phyloP scores from a whole-genome alignment of 1,140 invertebrate species.

The Physella acuta region DNA sequence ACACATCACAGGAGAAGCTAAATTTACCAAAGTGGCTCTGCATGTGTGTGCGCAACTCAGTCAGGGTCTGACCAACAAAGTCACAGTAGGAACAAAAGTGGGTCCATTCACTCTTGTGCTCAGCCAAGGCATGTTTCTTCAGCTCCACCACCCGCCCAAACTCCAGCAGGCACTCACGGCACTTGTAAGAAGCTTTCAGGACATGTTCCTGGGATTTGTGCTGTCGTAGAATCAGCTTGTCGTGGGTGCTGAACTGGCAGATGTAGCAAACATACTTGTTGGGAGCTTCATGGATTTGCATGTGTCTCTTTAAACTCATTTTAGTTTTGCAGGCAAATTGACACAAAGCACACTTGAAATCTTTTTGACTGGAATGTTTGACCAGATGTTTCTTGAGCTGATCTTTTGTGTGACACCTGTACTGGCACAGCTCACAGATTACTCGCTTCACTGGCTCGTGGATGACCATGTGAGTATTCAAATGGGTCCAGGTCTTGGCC shows the following conservation, averaged over 20 bases:
- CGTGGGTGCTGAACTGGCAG: slow-evolving; percentile 11
- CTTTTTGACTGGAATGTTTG: slow-evolving; percentile 13
- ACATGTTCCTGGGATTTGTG: slow-evolving; percentile 11
- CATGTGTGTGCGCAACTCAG: slow-evolving; percentile 14
- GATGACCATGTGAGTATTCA: slow-evolving; percentile 17
- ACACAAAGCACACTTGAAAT: slow-evolving; percentile 8
- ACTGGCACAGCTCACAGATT: background rate
- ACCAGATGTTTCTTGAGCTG: slow-evolving; percentile 18
- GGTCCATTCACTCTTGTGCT: slow-evolving; percentile 17
- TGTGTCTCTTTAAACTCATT: slow-evolving; percentile 20
- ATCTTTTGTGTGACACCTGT: slow-evolving; percentile 17
- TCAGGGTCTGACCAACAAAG: slow-evolving; percentile 1
- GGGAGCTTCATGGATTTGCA: slow-evolving; percentile 17
- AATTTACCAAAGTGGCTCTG: slow-evolving; percentile 18
- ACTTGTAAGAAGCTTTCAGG: slow-evolving; percentile 8
- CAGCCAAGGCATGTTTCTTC: slow-evolving; percentile 16
- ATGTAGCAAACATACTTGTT: slow-evolving; percentile 15
- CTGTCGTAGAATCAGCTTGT: slow-evolving; percentile 1
- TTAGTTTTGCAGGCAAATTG: slow-evolving; percentile 18
- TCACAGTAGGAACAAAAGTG: slow-evolving; percentile 23
- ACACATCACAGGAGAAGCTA: background rate
- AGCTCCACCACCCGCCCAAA: slow-evolving; percentile 7
- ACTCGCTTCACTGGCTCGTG: slow-evolving; percentile 20
- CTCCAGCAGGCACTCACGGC: background rate
- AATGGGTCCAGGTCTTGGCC: slow-evolving; percentile 13